Percentiles rank a stretch among this genome's conserved stretches.
phyloP scores from a whole-genome alignment of 2,888 invertebrate genomes.

The Dolichopus griseipennis region DNA sequence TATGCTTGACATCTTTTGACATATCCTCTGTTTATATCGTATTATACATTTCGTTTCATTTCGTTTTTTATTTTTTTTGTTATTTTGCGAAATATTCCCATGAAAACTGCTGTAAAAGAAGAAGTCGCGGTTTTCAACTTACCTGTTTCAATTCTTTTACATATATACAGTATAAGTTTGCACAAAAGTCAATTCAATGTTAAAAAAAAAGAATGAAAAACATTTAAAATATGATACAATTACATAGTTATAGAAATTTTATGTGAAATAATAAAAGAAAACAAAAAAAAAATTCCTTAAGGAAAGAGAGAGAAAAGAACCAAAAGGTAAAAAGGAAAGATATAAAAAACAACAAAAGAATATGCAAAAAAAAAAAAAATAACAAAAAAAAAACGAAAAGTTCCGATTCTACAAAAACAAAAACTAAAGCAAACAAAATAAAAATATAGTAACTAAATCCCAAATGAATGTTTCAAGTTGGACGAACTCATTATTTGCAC shows the following conservation, averaged over 20 bases:
- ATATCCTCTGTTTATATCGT: not conserved
- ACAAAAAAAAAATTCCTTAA: not conserved
- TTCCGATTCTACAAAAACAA: not conserved
- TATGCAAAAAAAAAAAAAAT: not conserved
- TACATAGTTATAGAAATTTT: not conserved
- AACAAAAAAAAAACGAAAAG: not conserved
- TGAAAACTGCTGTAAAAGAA: not conserved
- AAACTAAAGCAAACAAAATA: too few species aligned
- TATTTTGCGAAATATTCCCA: not conserved
- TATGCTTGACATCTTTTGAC: slow-evolving; percentile 6
- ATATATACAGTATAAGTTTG: not conserved
- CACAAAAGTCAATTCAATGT: not conserved
- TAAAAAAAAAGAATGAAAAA: not conserved
- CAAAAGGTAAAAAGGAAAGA: too few species aligned
- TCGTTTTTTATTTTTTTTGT: too few species aligned
- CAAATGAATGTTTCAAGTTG: slow-evolving; percentile 9
- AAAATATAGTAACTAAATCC: not conserved
- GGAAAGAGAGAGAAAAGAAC: not conserved
- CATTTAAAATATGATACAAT: not conserved
- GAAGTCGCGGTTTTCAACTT: not conserved
- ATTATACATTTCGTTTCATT: too few species aligned
- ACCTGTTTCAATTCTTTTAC: not conserved
- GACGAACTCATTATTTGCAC: slow-evolving; percentile 11
- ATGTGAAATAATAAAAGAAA: too few species aligned
- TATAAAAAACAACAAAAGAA: not conserved